Conservation (phyloP, 2,113 vertebrate species). For the Plecotus auritus region DNA sequence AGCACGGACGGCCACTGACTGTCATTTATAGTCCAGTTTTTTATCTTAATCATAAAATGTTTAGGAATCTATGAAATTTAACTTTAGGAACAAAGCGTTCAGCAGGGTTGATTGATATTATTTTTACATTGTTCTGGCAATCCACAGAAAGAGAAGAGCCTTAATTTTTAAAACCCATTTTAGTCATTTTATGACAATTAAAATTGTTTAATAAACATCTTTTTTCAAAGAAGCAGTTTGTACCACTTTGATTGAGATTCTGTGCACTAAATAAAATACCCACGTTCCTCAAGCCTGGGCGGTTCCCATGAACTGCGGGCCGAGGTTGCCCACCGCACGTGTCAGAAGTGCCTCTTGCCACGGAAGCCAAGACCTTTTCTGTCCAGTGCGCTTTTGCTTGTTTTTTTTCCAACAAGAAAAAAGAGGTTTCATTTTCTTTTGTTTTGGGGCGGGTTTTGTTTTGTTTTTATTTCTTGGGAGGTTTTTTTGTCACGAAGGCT, state of each 20-base stretch:
- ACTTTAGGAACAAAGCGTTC: conserved; percentile 75
- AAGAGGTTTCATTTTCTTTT: not conserved
- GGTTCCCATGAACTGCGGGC: not conserved
- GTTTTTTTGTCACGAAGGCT: not conserved
- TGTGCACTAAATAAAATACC: not conserved
- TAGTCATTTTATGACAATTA: conserved; percentile 78
- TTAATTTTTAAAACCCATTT: conserved; percentile 77
- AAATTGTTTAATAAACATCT: conserved; percentile 79
- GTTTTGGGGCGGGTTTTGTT: not conserved
- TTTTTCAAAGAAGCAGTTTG: conserved; percentile 77
- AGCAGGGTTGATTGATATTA: conserved; percentile 75
- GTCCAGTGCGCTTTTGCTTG: not conserved
- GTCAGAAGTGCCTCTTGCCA: conserved; percentile 23
- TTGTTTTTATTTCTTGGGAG: not conserved
- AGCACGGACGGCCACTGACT: conserved; percentile 45
- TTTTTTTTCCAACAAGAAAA: not conserved
- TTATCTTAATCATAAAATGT: conserved; percentile 71
- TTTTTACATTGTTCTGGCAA: conserved; percentile 79
- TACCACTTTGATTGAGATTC: conserved; percentile 72
- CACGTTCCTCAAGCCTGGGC: not conserved
- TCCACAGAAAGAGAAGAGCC: conserved; percentile 77
- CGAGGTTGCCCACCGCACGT: not conserved
- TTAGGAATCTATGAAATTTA: conserved; percentile 77
- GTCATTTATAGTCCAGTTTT: conserved; percentile 70
- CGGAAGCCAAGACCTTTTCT: not conserved